Conservation (phyloP, 2,888 invertebrate genomes). For the Cataglyphis albicans region DNA sequence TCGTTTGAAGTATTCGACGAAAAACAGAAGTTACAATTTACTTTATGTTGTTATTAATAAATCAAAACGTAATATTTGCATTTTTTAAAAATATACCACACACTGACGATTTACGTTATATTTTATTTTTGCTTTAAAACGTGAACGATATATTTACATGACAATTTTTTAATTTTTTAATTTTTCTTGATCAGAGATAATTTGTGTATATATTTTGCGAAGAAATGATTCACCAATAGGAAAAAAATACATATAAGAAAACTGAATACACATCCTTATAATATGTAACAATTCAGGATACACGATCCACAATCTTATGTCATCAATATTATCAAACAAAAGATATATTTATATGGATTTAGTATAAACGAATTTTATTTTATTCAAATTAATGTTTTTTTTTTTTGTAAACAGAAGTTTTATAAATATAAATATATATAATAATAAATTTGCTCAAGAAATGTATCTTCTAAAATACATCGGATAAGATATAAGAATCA, state of each 20-base stretch:
- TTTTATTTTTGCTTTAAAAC: neutral
- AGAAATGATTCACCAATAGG: constrained; percentile 30
- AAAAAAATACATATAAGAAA: constrained; percentile 19
- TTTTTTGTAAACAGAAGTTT: constrained; percentile 64
- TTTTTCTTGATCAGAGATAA: constrained; percentile 3
- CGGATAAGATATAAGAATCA: neutral
- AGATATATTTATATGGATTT: constrained; percentile 84
- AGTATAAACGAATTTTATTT: constrained; percentile 82
- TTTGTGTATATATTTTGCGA: constrained; percentile 46
- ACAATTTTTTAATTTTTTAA: constrained; percentile 56
- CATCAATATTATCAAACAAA: constrained; percentile 80
- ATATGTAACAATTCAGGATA: constrained; percentile 76
- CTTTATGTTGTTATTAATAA: constrained; percentile 5
- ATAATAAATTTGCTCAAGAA: constrained; percentile 59
- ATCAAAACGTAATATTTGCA: neutral
- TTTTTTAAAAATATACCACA: neutral
- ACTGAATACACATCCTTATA: constrained; percentile 67
- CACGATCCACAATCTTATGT: constrained; percentile 72
- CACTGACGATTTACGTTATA: constrained; percentile 23
- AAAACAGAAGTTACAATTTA: constrained; percentile 5
- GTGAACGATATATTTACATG: constrained; percentile 25
- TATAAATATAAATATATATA: neutral
- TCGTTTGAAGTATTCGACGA: neutral
- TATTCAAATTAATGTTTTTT: constrained; percentile 72
- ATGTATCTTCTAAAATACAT: constrained; percentile 48